phyloP scores from a whole-genome alignment of 37 sponge, comb jelly and placozoan genomes.

The Hormiphora californensis region DNA sequence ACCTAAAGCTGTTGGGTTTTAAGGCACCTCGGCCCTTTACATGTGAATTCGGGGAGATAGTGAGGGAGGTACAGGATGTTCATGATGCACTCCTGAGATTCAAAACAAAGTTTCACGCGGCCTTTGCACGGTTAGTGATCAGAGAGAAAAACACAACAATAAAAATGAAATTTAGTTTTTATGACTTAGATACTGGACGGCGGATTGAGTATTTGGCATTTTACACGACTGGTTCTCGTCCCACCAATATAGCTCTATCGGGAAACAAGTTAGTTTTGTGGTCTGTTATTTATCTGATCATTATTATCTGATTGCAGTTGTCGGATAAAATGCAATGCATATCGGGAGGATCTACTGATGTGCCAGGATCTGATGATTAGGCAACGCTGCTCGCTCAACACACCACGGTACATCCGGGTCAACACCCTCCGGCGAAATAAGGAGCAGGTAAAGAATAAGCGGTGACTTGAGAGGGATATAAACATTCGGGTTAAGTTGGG shows the following conservation, averaged over 20 bases:
- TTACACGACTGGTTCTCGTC: too few species aligned
- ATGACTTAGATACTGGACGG: too few species aligned
- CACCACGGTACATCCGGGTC: slow-evolving; percentile 11
- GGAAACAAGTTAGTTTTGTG: too few species aligned
- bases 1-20: slow-evolving; percentile 38
- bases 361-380: background rate
- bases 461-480: background rate
- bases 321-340: slow-evolving; percentile 27
- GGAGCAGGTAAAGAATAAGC: background rate
- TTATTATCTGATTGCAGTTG: too few species aligned
- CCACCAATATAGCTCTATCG: too few species aligned
- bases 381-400: slow-evolving; percentile 2
- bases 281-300: too few species aligned
- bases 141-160: too few species aligned
- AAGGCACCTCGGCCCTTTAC: slow-evolving; percentile 39
- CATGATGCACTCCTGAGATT: slow-evolving; percentile 47
- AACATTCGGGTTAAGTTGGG: background rate
- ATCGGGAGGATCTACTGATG: slow-evolving; percentile 45
- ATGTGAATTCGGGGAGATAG: slow-evolving; percentile 48
- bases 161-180: too few species aligned
- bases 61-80: slow-evolving; percentile 50
- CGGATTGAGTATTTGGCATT: too few species aligned
- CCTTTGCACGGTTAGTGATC: slow-evolving; percentile 52
- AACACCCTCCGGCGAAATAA: slow-evolving; percentile 44
- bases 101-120: slow-evolving; percentile 54